Conservation (phyloP, 2,113 vertebrate genomes). For the Brevimyrus niger region DNA sequence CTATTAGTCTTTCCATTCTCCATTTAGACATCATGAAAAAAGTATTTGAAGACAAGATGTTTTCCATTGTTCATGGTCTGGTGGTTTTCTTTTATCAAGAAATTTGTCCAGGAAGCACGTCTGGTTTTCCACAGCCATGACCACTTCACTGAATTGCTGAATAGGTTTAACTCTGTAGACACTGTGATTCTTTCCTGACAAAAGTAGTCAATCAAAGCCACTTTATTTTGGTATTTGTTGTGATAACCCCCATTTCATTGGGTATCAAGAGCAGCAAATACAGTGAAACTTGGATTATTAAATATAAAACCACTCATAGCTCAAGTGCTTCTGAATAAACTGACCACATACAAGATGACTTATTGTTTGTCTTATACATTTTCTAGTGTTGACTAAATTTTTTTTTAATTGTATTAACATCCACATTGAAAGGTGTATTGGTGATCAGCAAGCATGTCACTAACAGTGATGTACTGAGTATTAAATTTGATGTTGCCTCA, state of each 20-base stretch:
- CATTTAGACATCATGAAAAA: neutral
- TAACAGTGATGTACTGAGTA: neutral
- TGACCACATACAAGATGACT: neutral
- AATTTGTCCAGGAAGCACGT: neutral
- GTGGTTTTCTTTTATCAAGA: neutral
- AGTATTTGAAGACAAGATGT: neutral
- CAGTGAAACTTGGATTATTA: neutral
- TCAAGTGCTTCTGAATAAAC: neutral
- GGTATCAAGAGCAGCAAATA: neutral
- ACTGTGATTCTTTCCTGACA: neutral
- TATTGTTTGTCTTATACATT: neutral
- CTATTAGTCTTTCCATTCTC: neutral
- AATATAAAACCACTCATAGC: neutral
- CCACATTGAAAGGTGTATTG: neutral
- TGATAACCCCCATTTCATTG: neutral
- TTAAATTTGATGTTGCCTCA: neutral
- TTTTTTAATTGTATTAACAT: neutral
- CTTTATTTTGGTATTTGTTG: neutral
- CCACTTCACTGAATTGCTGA: neutral
- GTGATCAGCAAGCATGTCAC: neutral
- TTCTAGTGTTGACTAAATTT: neutral
- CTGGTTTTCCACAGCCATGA: neutral
- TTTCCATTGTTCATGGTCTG: neutral
- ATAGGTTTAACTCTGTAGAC: neutral
- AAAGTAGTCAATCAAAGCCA: neutral